Conservation (phyloP, 2,797 vertebrate genomes). For the Corythornis leucogaster region DNA sequence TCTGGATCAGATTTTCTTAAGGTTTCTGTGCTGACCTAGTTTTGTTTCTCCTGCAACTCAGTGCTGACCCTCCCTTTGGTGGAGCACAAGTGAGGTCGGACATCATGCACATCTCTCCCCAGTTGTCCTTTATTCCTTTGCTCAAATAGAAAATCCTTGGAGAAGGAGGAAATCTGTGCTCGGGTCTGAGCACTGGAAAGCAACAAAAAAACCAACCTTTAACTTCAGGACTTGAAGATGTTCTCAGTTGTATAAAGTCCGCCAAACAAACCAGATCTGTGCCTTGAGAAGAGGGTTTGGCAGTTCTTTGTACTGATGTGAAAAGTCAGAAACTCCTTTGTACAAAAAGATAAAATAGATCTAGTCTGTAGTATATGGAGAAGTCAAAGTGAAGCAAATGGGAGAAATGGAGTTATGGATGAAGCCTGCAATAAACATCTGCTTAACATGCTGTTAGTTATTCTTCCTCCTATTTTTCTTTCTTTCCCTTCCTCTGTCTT, state of each 20-base stretch:
- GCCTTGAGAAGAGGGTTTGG: not conserved
- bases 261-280: not conserved
- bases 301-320: not conserved
- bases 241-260: not conserved
- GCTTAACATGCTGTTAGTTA: not conserved
- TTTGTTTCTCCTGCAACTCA: not conserved
- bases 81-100: not conserved
- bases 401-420: not conserved
- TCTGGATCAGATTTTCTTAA: not conserved
- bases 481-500: not conserved
- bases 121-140: not conserved
- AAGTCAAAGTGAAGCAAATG: not conserved
- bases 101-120: not conserved
- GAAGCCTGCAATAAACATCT: not conserved
- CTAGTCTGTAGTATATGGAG: not conserved
- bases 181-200: not conserved
- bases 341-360: not conserved
- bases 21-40: not conserved
- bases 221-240: not conserved
- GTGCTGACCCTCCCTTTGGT: not conserved
- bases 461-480: not conserved
- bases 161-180: not conserved
- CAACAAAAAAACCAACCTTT: not conserved
- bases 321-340: not conserved
- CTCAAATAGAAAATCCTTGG: not conserved